A percentile compares a stretch with the other conserved stretches of the same genome.
These are phyloP conservation scores for Dinomys branickii DNA, from an alignment of 2,113 vertebrate genomes.

Conservation along the genomic window DNA sequence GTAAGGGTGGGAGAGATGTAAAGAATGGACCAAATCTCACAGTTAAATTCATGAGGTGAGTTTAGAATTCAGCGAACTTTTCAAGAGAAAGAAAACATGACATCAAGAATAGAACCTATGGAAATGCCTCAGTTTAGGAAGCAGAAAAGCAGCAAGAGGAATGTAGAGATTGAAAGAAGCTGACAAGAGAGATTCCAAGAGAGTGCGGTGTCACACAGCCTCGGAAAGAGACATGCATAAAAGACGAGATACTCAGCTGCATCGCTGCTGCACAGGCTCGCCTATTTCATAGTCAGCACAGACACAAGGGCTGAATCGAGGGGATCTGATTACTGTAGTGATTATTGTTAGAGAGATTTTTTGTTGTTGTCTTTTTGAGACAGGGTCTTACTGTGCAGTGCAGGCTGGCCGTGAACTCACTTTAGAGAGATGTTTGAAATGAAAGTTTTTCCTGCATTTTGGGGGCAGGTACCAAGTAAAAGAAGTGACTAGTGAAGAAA, in stretches of 20 bases:
- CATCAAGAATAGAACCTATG: not conserved
- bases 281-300: not conserved
- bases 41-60: not conserved
- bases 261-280: not conserved
- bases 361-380: too few species aligned
- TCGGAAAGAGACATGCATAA: constrained; percentile 5
- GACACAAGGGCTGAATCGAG: not conserved
- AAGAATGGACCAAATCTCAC: not conserved
- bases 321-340: not conserved
- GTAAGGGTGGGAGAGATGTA: not conserved
- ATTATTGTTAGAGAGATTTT: not conserved
- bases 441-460: not conserved
- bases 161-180: not conserved
- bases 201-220: not conserved
- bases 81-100: not conserved
- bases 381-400: too few species aligned
- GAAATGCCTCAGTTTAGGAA: not conserved
- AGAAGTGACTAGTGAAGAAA: not conserved
- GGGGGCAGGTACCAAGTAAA: not conserved
- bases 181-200: not conserved
- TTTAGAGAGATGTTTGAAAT: not conserved
- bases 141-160: not conserved
- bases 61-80: not conserved
- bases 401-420: too few species aligned
- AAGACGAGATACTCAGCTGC: not conserved